These are phyloP conservation scores for Alviniconcha marisindica DNA, from an alignment of 1,140 invertebrate species.

Conservation along the genomic window DNA sequence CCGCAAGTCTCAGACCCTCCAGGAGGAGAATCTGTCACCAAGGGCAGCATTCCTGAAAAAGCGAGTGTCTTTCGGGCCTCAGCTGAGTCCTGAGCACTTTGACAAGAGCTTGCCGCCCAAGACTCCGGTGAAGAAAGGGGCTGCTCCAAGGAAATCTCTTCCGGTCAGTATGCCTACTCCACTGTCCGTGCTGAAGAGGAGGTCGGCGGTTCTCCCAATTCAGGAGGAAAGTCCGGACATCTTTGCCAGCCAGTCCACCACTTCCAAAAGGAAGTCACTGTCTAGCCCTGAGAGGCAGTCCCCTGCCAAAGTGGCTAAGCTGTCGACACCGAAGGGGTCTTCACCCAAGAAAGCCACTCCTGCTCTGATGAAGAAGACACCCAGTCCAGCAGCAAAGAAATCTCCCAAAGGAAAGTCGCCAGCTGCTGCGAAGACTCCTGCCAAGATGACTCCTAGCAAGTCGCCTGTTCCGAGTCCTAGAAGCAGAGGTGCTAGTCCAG, in stretches of 20 bases:
- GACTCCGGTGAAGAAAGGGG: slow-evolving; percentile 76
- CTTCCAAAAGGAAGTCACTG: neutral
- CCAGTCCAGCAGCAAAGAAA: neutral
- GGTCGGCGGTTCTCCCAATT: slow-evolving; percentile 45
- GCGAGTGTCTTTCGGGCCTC: slow-evolving; percentile 77
- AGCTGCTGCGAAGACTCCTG: no score
- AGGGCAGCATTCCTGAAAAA: slow-evolving; percentile 56
- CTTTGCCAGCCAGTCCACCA: slow-evolving; percentile 10
- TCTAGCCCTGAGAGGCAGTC: neutral
- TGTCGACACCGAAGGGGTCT: neutral
- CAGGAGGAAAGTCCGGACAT: slow-evolving; percentile 32
- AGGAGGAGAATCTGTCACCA: slow-evolving; percentile 63
- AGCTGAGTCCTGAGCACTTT: slow-evolving; percentile 77
- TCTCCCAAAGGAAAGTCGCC: slow-evolving; percentile 16
- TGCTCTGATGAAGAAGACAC: neutral
- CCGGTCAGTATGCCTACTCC: slow-evolving; percentile 35
- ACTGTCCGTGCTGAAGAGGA: slow-evolving; percentile 52
- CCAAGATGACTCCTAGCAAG: neutral
- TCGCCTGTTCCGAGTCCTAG: neutral
- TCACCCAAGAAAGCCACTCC: neutral
- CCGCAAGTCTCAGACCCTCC: slow-evolving; percentile 53
- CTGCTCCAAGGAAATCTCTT: slow-evolving; percentile 61
- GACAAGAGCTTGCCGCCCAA: slow-evolving; percentile 75
- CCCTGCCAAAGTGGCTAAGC: neutral
- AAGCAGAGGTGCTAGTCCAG: slow-evolving; percentile 16